Conservation (phyloP, 35 echinoderm and acorn worm genomes). For the Diadema setosum region DNA sequence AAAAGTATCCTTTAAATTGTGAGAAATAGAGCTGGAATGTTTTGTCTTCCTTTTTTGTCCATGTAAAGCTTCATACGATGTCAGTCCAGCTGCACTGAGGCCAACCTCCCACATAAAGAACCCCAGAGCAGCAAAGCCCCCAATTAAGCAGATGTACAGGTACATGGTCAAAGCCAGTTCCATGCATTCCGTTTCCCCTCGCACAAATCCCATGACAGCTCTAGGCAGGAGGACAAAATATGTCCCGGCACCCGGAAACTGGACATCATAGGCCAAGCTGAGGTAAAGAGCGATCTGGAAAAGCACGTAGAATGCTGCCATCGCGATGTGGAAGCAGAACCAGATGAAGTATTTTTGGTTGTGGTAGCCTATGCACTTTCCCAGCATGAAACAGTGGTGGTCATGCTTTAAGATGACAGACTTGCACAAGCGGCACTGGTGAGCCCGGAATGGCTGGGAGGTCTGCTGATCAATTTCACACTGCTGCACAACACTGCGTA, state of each 20-base stretch:
- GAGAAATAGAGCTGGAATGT: neutral
- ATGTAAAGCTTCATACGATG: slow-evolving; percentile 32
- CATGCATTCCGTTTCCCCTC: neutral
- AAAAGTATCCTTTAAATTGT: slow-evolving; percentile 44
- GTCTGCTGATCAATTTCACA: neutral
- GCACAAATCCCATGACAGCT: neutral
- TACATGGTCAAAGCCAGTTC: slow-evolving; percentile 5
- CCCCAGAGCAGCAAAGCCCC: neutral
- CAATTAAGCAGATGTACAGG: slow-evolving; percentile 31
- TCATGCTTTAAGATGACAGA: slow-evolving; percentile 33
- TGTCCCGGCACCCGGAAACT: slow-evolving; percentile 51
- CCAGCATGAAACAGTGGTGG: slow-evolving; percentile 57
- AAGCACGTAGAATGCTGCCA: slow-evolving; percentile 20
- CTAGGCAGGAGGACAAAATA: slow-evolving; percentile 35
- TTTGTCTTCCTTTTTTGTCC: neutral
- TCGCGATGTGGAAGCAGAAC: neutral
- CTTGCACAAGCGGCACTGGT: slow-evolving; percentile 33
- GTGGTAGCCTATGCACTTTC: slow-evolving; percentile 61
- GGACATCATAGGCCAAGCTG: neutral
- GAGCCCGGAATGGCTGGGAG: slow-evolving; percentile 14
- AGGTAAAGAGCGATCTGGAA: slow-evolving; percentile 35
- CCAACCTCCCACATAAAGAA: slow-evolving; percentile 40
- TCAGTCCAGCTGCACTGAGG: slow-evolving; percentile 5
- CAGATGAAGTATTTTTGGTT: slow-evolving; percentile 75
- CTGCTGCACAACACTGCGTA: neutral